phyloP scores from a whole-genome alignment of 2,797 vertebrate genomes.

The Falco novaeseelandiae region DNA sequence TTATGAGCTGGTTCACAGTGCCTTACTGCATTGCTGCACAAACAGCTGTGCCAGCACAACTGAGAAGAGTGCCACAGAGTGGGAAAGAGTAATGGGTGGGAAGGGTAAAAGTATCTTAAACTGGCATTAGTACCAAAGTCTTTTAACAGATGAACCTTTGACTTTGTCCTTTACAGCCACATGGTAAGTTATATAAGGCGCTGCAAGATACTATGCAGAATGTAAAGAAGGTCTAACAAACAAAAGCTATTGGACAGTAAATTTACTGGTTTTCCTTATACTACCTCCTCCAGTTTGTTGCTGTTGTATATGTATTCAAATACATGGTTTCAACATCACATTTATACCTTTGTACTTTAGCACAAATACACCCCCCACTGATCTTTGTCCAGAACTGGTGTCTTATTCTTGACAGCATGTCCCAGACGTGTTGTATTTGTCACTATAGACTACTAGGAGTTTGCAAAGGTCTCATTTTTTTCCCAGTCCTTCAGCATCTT shows the following conservation, averaged over 20 bases:
- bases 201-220: neutral
- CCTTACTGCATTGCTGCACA: neutral
- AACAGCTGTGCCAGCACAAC: neutral
- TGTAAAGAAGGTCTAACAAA: neutral
- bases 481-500: neutral
- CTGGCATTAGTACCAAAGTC: neutral
- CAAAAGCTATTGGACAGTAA: neutral
- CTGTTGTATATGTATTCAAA: neutral
- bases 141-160: neutral
- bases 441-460: neutral
- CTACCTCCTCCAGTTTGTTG: neutral
- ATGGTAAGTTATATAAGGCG: neutral
- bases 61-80: neutral
- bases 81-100: neutral
- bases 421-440: constrained; percentile 37
- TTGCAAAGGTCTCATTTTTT: constrained; percentile 1
- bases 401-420: constrained; percentile 32
- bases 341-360: constrained; percentile 39
- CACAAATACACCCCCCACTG: neutral
- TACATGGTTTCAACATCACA: neutral
- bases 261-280: neutral
- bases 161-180: neutral
- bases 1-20: neutral
- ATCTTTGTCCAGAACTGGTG: constrained; percentile 16
- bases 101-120: neutral